phyloP scores from a whole-genome alignment of 2,113 vertebrate species.

The Ceratotherium simum region DNA sequence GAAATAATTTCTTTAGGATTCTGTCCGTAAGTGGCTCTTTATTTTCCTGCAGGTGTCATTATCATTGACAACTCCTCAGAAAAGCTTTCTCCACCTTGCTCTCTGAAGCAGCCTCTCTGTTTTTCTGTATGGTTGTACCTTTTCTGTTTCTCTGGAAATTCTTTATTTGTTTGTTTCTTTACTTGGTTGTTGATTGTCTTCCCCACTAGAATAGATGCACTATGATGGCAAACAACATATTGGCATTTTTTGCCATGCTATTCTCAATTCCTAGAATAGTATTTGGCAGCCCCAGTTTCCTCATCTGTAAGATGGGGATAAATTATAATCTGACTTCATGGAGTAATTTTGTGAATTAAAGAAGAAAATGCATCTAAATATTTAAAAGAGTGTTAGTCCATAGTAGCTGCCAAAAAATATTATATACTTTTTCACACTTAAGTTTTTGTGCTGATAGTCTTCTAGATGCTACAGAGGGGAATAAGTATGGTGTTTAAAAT shows the following conservation, averaged over 20 bases:
- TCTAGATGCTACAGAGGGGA: neutral
- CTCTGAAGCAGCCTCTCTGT: neutral
- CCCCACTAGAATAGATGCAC: neutral
- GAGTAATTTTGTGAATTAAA: neutral
- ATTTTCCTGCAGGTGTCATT: neutral
- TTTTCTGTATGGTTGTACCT: neutral
- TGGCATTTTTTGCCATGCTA: neutral
- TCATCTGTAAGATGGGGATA: neutral
- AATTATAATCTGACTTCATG: neutral
- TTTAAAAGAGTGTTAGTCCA: neutral
- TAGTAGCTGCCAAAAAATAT: neutral
- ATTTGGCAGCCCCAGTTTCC: neutral
- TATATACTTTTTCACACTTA: neutral
- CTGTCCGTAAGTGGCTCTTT: neutral
- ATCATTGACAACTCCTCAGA: neutral
- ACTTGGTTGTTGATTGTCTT: neutral
- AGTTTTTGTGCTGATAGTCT: neutral
- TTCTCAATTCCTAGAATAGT: neutral
- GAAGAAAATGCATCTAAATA: neutral
- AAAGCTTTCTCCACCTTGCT: neutral
- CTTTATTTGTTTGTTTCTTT: neutral
- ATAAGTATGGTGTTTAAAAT: neutral
- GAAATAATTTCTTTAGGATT: neutral
- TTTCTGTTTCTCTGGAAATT: neutral
- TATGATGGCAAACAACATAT: neutral